A percentile compares a stretch with the other conserved stretches of the same genome.
phyloP scores from a whole-genome alignment of 2,113 vertebrate species.

The Rhodinocichla rosea region DNA sequence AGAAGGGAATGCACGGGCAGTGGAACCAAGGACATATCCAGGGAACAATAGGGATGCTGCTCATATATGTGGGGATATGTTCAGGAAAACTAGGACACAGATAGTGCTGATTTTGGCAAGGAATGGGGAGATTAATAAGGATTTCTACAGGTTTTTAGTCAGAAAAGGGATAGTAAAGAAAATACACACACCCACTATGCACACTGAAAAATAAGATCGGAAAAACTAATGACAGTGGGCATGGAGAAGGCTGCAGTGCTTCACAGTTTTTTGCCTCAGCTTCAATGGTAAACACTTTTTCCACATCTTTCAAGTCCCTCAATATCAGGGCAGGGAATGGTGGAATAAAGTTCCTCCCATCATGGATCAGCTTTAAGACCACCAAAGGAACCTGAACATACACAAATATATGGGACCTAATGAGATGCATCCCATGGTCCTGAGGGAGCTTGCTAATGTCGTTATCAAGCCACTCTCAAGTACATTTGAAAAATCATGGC shows the following conservation, averaged over 20 bases:
- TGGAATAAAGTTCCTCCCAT: not conserved
- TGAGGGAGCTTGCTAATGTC: not conserved
- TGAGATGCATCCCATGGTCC: not conserved
- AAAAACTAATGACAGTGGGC: not conserved
- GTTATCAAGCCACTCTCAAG: not conserved
- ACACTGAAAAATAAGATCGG: not conserved
- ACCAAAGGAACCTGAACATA: not conserved
- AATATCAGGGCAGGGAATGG: not conserved
- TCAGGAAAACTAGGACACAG: not conserved
- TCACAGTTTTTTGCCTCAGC: not conserved
- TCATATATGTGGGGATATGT: accelerated
- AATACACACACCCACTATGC: not conserved
- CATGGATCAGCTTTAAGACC: not conserved
- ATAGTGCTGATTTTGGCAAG: not conserved
- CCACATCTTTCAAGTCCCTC: not conserved
- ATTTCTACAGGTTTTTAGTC: not conserved
- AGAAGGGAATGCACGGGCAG: not conserved
- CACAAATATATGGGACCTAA: not conserved
- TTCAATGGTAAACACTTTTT: not conserved
- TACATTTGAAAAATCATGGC: not conserved
- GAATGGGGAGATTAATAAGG: not conserved
- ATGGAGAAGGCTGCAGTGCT: not conserved
- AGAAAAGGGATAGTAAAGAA: not conserved
- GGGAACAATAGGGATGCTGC: not conserved
- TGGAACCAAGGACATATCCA: not conserved